phyloP scores from a whole-genome alignment of 2,888 invertebrate species.

The Merodon equestris region DNA sequence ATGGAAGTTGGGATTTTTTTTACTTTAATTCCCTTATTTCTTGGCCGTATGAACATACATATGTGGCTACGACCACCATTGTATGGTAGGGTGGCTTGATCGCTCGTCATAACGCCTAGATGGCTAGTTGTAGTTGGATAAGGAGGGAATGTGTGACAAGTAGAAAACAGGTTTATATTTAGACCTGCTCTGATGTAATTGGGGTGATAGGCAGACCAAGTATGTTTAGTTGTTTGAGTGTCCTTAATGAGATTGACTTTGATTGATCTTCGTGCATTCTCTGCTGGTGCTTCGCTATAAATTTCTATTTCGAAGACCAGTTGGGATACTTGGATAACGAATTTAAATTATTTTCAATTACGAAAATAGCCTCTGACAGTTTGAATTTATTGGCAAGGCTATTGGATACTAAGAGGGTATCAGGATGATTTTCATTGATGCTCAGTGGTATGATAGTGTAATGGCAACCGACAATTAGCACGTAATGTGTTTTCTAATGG shows the following conservation, averaged over 20 bases:
- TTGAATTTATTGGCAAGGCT: constrained; percentile 23
- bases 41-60: neutral
- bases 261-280: too few relatives aligned
- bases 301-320: too few relatives aligned
- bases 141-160: constrained; percentile 14
- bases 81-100: too few relatives aligned
- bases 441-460: neutral
- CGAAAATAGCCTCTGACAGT: constrained; percentile 11
- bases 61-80: too few relatives aligned
- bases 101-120: too few relatives aligned
- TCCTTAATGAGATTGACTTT: constrained; percentile 59
- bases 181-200: constrained; percentile 44
- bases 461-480: constrained; percentile 24
- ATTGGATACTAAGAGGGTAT: neutral
- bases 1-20: constrained; percentile 17
- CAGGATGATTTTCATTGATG: constrained; percentile 7
- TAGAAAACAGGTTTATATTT: constrained; percentile 15
- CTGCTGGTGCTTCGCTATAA: too few relatives aligned
- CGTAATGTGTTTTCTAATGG: constrained; percentile 10
- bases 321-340: neutral
- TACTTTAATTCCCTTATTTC: constrained; percentile 1
- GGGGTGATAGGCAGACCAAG: constrained; percentile 9
- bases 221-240: constrained; percentile 24
- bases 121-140: neutral
- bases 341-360: constrained; percentile 35